phyloP scores from a whole-genome alignment of 2,888 invertebrate species.

The Stegophylla sp. region DNA sequence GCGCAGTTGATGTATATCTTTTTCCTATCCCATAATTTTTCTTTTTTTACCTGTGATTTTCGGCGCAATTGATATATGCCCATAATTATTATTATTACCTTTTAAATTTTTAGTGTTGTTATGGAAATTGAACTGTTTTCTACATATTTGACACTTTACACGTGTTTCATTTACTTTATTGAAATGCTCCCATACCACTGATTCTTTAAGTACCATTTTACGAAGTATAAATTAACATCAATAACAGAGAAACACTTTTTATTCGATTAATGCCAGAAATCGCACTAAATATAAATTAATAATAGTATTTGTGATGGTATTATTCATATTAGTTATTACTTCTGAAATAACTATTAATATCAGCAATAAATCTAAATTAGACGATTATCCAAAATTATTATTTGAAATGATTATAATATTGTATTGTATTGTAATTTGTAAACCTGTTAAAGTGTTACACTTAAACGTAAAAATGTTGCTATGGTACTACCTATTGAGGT shows the following conservation, averaged over 20 bases:
- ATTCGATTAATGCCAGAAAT: conserved; percentile 23
- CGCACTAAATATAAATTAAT: background rate
- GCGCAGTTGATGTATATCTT: too few species aligned
- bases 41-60: too few species aligned
- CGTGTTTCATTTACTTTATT: background rate
- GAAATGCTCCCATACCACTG: conserved; percentile 17
- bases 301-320: background rate
- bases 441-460: too few species aligned
- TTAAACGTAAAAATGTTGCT: too few species aligned
- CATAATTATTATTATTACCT: conserved; percentile 16
- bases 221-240: background rate
- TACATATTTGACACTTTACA: background rate
- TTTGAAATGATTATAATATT: conserved; percentile 14
- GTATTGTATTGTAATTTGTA: conserved; percentile 12
- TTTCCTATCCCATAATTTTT: too few species aligned
- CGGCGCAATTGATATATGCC: too few species aligned
- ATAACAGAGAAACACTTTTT: background rate
- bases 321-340: conserved; percentile 1
- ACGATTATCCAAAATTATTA: conserved; percentile 3
- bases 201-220: conserved; percentile 13
- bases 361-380: background rate
- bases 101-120: conserved; percentile 1
- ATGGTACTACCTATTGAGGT: background rate
- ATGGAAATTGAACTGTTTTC: background rate
- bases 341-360: conserved; percentile 1